These are phyloP conservation scores for Chaetodon trifascialis DNA, from an alignment of 2,113 vertebrate species.

Conservation along the genomic window DNA sequence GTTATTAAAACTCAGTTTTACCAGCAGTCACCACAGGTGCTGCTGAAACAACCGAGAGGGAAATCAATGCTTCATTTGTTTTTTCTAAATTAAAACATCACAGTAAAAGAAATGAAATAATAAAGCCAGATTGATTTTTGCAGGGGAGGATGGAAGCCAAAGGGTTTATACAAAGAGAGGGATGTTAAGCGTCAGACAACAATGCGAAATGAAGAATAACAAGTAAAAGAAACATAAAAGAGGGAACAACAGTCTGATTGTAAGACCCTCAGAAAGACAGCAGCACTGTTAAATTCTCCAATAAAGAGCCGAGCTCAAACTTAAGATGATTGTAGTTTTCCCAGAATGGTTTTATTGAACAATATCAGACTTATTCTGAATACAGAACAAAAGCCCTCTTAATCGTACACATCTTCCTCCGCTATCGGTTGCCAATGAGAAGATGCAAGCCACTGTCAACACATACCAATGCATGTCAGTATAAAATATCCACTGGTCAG, in stretches of 20 bases:
- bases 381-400: not conserved
- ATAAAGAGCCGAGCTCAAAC: conserved; percentile 11
- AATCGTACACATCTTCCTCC: not conserved
- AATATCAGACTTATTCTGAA: not conserved
- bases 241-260: not conserved
- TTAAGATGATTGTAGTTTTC: not conserved
- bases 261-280: conserved; percentile 1
- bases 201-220: not conserved
- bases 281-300: not conserved
- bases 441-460: not conserved
- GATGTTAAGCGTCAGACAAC: not conserved
- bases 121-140: not conserved
- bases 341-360: not conserved
- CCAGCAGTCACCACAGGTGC: not conserved
- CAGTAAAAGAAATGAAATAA: not conserved
- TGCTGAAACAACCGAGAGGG: not conserved
- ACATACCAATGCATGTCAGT: not conserved
- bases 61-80: not conserved
- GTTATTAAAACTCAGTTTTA: too few species aligned
- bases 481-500: not conserved
- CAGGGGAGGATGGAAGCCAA: not conserved
- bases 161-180: not conserved
- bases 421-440: not conserved
- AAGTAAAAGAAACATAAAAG: not conserved
- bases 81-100: not conserved